phyloP scores from a whole-genome alignment of 2,113 vertebrate species.

The Chloropsis hardwickii region DNA sequence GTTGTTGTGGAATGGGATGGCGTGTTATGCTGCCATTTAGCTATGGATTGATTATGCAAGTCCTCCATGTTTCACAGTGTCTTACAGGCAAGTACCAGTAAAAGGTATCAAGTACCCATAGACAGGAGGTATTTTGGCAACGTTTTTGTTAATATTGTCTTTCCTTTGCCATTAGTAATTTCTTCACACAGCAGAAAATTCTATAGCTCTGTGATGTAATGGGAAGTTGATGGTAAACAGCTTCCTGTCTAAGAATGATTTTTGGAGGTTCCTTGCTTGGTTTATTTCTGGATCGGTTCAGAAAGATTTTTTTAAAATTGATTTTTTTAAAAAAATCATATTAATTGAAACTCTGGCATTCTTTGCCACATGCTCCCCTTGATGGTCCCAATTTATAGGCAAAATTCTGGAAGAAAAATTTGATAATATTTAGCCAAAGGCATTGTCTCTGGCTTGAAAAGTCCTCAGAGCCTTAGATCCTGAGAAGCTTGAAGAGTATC shows the following conservation, averaged over 20 bases:
- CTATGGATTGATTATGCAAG: not conserved
- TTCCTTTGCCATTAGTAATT: not conserved
- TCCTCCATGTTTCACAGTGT: not conserved
- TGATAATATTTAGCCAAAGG: not conserved
- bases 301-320: rapidly evolving
- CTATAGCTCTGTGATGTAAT: not conserved
- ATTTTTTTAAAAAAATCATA: not conserved
- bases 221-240: not conserved
- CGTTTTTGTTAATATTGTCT: not conserved
- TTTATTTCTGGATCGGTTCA: not conserved
- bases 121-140: not conserved
- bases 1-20: not conserved
- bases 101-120: not conserved
- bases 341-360: not conserved
- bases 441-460: not conserved
- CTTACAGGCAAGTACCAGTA: not conserved
- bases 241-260: not conserved
- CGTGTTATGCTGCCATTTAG: not conserved
- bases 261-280: not conserved
- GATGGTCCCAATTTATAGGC: not conserved
- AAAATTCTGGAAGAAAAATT: not conserved
- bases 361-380: not conserved
- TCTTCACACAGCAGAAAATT: not conserved
- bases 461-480: not conserved
- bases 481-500: not conserved